phyloP scores from a whole-genome alignment of 2,888 invertebrate species.

The Ochropleura leucogaster region DNA sequence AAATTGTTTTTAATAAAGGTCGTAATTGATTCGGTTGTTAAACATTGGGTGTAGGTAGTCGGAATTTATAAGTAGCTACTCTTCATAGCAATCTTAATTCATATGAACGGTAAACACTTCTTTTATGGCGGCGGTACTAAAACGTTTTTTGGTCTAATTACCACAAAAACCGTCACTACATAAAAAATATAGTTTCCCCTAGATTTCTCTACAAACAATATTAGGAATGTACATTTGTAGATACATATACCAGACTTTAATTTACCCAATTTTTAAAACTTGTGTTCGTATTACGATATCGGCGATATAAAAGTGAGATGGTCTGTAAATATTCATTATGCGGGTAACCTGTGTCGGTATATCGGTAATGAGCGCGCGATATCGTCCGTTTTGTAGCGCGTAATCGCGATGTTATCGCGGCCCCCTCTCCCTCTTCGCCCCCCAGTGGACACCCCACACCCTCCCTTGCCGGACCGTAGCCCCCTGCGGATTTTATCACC shows the following conservation, averaged over 20 bases:
- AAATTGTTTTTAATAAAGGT: conserved; percentile 73
- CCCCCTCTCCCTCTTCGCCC: conserved; percentile 48
- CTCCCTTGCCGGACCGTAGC: conserved; percentile 76
- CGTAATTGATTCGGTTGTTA: conserved; percentile 58
- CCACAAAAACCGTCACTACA: background rate
- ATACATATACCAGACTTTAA: background rate
- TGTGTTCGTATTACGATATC: conserved; percentile 37
- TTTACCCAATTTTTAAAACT: conserved; percentile 9
- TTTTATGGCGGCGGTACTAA: conserved; percentile 16
- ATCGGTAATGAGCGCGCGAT: conserved; percentile 83
- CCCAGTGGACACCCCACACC: conserved; percentile 56
- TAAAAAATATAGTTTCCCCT: conserved; percentile 4
- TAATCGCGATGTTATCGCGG: conserved; percentile 83
- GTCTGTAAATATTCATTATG: conserved; percentile 79
- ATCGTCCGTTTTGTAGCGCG: conserved; percentile 88
- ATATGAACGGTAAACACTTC: conserved; percentile 3
- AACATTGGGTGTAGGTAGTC: conserved; percentile 28
- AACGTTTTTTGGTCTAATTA: conserved; percentile 27
- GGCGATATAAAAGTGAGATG: conserved; percentile 57
- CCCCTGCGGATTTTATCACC: conserved; percentile 70
- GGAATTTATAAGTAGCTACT: conserved; percentile 21
- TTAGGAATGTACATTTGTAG: background rate
- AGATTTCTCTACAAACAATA: conserved; percentile 2
- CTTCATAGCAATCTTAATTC: conserved; percentile 28
- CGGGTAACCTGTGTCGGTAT: conserved; percentile 79